Percentiles rank a stretch among this genome's conserved stretches.
Evolutionary conservation across 2,113 vertebrate genomes (phyloP).

Genomic region (Myrmecophaga tridactyla): DNA sequence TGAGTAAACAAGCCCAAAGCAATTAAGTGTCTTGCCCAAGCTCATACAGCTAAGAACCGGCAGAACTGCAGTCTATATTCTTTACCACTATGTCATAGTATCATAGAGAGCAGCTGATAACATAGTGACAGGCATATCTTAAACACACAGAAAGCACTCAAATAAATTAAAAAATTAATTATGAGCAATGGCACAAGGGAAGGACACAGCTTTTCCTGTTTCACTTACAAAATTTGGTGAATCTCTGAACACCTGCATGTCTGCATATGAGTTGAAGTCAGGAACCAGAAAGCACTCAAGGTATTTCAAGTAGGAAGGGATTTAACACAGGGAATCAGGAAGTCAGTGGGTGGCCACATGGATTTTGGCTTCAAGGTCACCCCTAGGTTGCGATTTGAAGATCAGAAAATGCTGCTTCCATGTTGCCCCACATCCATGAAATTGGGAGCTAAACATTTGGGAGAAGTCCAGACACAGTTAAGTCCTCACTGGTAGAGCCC

Average conservation of each 20-base stretch:
- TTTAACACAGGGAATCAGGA: not conserved
- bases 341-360: not conserved
- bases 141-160: not conserved
- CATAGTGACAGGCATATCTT: not conserved
- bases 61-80: not conserved
- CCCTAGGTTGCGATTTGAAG: not conserved
- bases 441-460: too few species aligned
- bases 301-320: not conserved
- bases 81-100: not conserved
- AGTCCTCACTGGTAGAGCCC: not conserved
- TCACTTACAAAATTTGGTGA: not conserved
- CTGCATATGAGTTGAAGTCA: too few species aligned
- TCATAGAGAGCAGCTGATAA: not conserved
- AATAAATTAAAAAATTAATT: not conserved
- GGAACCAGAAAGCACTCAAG: not conserved
- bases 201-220: not conserved
- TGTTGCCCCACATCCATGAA: not conserved
- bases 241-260: not conserved
- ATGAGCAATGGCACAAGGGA: not conserved
- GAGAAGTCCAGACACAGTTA: not conserved
- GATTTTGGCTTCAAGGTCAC: not conserved
- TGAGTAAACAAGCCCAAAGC: not conserved
- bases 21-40: not conserved
- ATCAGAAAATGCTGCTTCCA: not conserved
- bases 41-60: not conserved